Percentiles rank a stretch among this genome's conserved stretches.
phyloP scores from a whole-genome alignment of 1,140 invertebrate genomes.

The Dendroctonus valens region DNA sequence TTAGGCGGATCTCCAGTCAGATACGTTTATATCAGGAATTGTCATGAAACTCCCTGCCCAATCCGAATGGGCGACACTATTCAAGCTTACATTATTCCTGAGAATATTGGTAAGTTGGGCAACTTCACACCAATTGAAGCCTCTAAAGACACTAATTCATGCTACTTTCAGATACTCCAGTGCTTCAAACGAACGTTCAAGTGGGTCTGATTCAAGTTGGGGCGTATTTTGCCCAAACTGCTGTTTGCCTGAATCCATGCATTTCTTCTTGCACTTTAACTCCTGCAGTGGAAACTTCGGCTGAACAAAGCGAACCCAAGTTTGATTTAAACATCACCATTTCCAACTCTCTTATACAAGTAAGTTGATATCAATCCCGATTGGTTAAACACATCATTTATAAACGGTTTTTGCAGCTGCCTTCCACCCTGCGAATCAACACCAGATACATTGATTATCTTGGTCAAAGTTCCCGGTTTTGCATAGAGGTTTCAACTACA shows the following conservation, averaged over 20 bases:
- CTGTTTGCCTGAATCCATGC: not conserved
- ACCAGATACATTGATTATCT: not conserved
- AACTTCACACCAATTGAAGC: not conserved
- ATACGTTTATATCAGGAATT: no score
- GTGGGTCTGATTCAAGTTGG: not conserved
- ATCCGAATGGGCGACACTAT: no score
- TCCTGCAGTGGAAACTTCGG: not conserved
- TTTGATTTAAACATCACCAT: not conserved
- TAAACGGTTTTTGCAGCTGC: conserved; percentile 3
- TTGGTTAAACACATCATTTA: not conserved
- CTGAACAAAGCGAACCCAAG: not conserved
- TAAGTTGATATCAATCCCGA: not conserved
- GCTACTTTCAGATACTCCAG: conserved; percentile 3
- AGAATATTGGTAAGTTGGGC: not conserved
- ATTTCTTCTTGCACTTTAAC: not conserved
- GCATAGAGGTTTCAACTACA: not conserved
- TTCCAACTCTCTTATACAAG: not conserved
- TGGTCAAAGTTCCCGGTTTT: conserved; percentile 7
- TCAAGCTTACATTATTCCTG: no score
- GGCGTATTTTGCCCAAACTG: not conserved
- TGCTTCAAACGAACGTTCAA: not conserved
- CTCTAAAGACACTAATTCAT: not conserved
- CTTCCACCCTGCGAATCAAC: conserved; percentile 2
- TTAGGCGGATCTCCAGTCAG: no score
- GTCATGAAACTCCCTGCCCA: no score